Evolutionary conservation across 2,888 invertebrate species (phyloP), one percentile per base, ranked within the genome.

Genomic region (Athrips mouffetella): DNA sequence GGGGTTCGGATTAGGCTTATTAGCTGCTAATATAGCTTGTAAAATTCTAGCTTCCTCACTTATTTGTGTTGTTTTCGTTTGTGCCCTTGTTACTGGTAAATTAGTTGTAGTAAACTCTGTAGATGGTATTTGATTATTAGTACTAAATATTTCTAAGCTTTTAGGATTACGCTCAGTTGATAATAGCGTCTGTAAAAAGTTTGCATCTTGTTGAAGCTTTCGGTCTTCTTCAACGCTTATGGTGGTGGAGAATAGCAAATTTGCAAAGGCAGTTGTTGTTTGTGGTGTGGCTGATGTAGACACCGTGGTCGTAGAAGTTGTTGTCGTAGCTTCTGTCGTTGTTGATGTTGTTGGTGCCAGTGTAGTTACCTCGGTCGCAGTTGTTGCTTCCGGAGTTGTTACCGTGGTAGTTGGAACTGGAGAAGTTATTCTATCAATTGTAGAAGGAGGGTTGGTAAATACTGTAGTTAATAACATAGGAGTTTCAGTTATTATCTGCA

Each of bases 121-220:
- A 55, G 63, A 49, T 31, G 63, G 45, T 45, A 49, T 46, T 29
- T 55, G 54, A 59, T 72, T 71, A 7, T 58, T 53, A 44, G 63
- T 70, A 46, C 62, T 60, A 53, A 72, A 65, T 27, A 68, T 56
- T 33, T 74, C 81, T 51, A 86, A 70, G 50, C 74, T 80, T 66
- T 83, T 82, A 16, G 87, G 82, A 65, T 77, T 82, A 45, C 87
- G 81, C 48, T 76, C 80, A 8, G 73, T 73, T 55, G 80, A 70
- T 69, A 80, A 53, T 53, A 82, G 61, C 6, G 64, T 60, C 56
- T 78, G 72, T 16, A 76, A 53, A 44, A 74, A 52, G 49, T 73
- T 67, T 41, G 75, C 65, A 52, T 84, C 81, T 56, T 76, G 69
- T 67, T 78, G 71, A 52, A 76, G 79, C 57, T 73, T 70, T 46